A percentile compares a stretch with the other conserved stretches of the same genome.
phyloP scores from a whole-genome alignment of 2,113 vertebrate genomes.

The Rallus limicola region DNA sequence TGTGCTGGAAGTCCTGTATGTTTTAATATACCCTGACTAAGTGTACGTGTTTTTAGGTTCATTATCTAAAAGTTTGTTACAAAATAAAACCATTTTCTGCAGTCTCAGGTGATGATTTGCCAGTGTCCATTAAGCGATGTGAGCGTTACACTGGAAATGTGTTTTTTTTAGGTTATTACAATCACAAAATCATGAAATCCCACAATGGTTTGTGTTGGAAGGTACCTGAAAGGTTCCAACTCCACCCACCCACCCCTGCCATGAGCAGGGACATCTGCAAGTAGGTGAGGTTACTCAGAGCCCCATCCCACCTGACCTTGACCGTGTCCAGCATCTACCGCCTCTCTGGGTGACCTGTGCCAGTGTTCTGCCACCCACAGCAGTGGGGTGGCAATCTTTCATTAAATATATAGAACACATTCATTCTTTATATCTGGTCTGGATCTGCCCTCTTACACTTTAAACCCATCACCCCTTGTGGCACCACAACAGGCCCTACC shows the following conservation, averaged over 20 bases:
- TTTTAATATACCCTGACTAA: slow-evolving; percentile 34
- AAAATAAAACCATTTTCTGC: slow-evolving; percentile 47
- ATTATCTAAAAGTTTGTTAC: slow-evolving; percentile 66
- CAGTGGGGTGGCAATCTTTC: too few species aligned
- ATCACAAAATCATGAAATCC: background rate
- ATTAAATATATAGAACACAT: too few species aligned
- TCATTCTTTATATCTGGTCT: too few species aligned
- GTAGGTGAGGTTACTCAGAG: background rate
- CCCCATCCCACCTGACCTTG: background rate
- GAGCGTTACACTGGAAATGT: background rate
- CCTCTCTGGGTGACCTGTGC: too few species aligned
- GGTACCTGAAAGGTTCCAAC: too few species aligned
- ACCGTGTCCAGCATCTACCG: too few species aligned
- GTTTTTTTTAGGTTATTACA: background rate
- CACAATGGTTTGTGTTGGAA: background rate
- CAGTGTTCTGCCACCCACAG: too few species aligned
- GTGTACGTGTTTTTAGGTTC: slow-evolving; percentile 50
- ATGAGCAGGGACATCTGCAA: background rate
- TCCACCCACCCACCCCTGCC: too few species aligned
- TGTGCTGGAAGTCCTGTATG: background rate
- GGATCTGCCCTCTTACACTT: too few species aligned
- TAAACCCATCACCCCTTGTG: too few species aligned
- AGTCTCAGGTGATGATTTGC: background rate
- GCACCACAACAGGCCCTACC: too few species aligned
- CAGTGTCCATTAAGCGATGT: background rate